phyloP scores from a whole-genome alignment of 2,113 vertebrate species.

The Corythoichthys haematopterus region DNA sequence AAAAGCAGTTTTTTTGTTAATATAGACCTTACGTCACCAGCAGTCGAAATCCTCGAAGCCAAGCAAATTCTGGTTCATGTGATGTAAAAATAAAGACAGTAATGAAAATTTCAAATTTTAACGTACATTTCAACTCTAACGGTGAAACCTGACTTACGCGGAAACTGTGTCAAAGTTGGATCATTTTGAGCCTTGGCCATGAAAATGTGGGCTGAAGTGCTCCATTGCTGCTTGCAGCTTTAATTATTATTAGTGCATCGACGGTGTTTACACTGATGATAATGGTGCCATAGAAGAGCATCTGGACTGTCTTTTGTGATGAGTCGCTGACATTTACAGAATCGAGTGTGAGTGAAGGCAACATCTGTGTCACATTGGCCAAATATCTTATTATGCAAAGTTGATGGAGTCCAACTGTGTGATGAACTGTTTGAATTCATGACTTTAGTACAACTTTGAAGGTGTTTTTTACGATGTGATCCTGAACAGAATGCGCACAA shows the following conservation, averaged over 20 bases:
- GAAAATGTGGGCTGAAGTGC: neutral
- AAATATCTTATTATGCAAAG: constrained; percentile 5
- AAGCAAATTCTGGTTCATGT: too few species aligned
- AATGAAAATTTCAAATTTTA: too few species aligned
- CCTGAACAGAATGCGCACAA: neutral
- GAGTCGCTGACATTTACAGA: constrained; percentile 1
- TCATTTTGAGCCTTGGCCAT: neutral
- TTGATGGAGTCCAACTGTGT: neutral
- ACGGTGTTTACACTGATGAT: neutral
- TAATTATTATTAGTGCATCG: constrained; percentile 3
- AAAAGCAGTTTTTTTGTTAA: too few species aligned
- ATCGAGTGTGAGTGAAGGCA: neutral
- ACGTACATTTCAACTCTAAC: too few species aligned
- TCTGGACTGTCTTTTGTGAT: constrained; percentile 4
- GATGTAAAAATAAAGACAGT: too few species aligned
- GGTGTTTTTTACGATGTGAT: neutral
- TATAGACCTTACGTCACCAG: too few species aligned
- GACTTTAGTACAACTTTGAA: neutral
- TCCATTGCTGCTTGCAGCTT: neutral
- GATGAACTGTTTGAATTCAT: neutral
- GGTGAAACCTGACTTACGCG: too few species aligned
- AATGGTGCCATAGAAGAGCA: neutral
- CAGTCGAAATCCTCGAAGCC: too few species aligned
- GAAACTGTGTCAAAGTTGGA: neutral
- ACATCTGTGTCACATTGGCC: constrained; percentile 5